Evolutionary conservation across 2,797 vertebrate species (phyloP), one percentile per base, ranked within the genome.

Genomic region (Microctenopoma lineatum): DNA sequence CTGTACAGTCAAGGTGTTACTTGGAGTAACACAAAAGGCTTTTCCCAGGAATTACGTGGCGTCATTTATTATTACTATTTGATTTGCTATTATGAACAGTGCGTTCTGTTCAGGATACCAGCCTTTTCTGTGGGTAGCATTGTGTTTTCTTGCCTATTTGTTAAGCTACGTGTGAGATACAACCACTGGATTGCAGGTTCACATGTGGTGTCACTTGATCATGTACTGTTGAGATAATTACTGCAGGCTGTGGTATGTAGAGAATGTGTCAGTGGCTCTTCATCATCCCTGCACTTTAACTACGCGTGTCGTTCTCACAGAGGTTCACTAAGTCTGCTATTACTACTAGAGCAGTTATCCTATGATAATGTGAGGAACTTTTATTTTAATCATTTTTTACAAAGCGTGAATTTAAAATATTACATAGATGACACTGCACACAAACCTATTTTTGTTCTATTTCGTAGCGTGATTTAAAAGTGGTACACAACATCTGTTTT

Each of bases 171-270:
- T 44, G 6, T 16, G 6, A 29, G 50, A 15, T 39, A 7, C 34
- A 46, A 39, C 8, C 10, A 3, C 32, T 18, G 18, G 11, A 25
- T 57, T 7, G 25, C 15, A 16, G 13, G 1, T n/a, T 54, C 14
- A 58, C 3, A 15, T 45, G 58, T 14, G 8, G 16, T 41, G 26
- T 47, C 51, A 54, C 26, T 52, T 34, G 41, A 27, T 47, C 44
- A 21, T 41, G 0, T 25, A 14, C 27, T 36, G 1, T 25, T 18
- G 9, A 47, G 15, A 36, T 75, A 27, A 4, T 59, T 67, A 50
- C 44, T 53, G 14, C 53, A 55, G 39, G 14, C 9, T 53, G 70
- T 48, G 74, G 56, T 70, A 85, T 83, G 67, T 62, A n/a, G 44
- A 29, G 61, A 67, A 83, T 2, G 36, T 65, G 60, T 58, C 38